A percentile compares a stretch with the other conserved stretches of the same genome.
These are phyloP conservation scores for Sandelia bainsii DNA, from an alignment of 2,797 vertebrate species.

Conservation along the genomic window DNA sequence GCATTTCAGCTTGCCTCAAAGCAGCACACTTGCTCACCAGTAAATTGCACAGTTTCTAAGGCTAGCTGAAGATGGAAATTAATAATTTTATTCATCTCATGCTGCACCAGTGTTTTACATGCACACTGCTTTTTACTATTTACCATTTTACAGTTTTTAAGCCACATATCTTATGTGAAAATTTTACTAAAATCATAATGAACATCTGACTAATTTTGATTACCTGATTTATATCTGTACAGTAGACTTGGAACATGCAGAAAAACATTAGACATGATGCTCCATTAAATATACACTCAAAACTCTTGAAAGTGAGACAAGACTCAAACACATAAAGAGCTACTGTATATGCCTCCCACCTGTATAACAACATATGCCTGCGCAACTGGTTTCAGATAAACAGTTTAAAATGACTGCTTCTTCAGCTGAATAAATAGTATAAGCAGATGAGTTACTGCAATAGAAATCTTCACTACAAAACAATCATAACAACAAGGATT, in stretches of 20 bases:
- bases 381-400: conserved; percentile 19
- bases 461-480: not conserved
- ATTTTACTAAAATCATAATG: conserved; percentile 23
- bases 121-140: conserved; percentile 16
- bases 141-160: not conserved
- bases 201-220: conserved; percentile 17
- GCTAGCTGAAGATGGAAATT: conserved; percentile 43
- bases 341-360: conserved; percentile 1
- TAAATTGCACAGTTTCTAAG: conserved; percentile 47
- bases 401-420: conserved; percentile 11
- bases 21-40: conserved; percentile 46
- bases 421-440: conserved; percentile 12
- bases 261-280: conserved; percentile 21
- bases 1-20: conserved; percentile 51
- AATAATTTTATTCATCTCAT: conserved; percentile 35
- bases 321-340: not conserved
- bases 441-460: conserved; percentile 20
- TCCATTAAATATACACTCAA: conserved; percentile 11
- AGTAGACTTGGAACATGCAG: conserved; percentile 11
- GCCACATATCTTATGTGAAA: not conserved
- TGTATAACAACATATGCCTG: conserved; percentile 8
- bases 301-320: conserved; percentile 17
- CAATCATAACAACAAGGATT: not conserved
- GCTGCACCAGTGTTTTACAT: conserved; percentile 4
- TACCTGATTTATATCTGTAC: not conserved